Evolutionary conservation across 2,888 invertebrate genomes (phyloP).

Genomic region (Frankliniella fusca): DNA sequence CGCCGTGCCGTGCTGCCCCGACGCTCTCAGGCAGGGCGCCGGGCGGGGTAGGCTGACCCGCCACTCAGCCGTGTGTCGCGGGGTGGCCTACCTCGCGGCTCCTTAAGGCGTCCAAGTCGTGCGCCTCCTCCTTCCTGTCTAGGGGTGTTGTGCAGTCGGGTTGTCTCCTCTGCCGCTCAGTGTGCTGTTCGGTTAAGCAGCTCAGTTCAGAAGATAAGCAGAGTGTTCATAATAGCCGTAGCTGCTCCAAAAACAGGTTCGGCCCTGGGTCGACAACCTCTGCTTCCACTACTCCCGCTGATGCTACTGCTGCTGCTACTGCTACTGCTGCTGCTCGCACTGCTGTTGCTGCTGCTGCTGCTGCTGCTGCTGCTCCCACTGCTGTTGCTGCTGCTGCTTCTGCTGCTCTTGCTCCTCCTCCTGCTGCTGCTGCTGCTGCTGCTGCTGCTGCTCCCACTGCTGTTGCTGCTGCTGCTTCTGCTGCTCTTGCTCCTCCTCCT

Average conservation of each 20-base stretch:
- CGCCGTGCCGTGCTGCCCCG: too few species aligned
- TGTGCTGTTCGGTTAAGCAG: neutral
- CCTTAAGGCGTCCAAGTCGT: too few species aligned
- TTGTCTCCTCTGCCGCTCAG: neutral
- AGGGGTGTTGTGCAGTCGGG: neutral
- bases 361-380: too few species aligned
- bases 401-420: too few species aligned
- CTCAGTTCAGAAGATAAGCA: neutral
- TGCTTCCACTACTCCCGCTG: neutral
- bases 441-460: neutral
- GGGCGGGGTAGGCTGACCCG: too few species aligned
- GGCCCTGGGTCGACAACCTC: neutral
- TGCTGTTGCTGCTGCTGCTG: neutral
- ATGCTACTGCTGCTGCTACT: neutral
- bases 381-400: too few species aligned
- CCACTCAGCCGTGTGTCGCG: too few species aligned
- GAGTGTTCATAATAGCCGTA: neutral
- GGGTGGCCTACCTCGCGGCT: too few species aligned
- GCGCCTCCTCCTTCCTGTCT: neutral
- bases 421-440: neutral
- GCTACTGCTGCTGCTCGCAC: neutral
- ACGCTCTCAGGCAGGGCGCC: too few species aligned
- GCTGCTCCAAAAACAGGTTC: conserved; percentile 1
- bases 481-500: too few species aligned
- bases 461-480: neutral